Conservation (phyloP, 2,797 vertebrate species). For the Macropus fuliginosus region DNA sequence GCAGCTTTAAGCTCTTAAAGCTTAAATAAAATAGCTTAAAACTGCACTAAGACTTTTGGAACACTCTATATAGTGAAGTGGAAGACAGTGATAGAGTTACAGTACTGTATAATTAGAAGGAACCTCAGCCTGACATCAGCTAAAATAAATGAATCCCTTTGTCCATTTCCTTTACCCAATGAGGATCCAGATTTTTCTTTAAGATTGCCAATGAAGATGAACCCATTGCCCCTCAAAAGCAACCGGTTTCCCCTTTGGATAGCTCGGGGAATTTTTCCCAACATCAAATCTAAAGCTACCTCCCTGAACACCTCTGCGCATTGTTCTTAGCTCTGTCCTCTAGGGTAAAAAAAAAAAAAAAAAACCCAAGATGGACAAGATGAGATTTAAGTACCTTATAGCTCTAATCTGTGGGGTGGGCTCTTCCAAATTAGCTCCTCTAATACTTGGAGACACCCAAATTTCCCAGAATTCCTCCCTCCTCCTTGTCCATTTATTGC, state of each 20-base stretch:
- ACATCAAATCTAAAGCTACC: not conserved
- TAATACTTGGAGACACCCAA: not conserved
- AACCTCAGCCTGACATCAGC: not conserved
- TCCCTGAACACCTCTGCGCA: not conserved
- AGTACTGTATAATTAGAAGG: not conserved
- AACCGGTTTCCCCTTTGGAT: not conserved
- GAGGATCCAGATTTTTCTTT: not conserved
- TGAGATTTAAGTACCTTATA: not conserved
- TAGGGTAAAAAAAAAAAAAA: not conserved
- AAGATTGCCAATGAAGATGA: not conserved
- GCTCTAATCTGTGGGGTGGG: not conserved
- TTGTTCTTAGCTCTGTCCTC: not conserved
- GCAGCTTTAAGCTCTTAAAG: too few species aligned
- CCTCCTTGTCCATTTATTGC: not conserved
- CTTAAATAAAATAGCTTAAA: not conserved
- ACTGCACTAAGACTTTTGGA: not conserved
- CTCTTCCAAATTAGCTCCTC: not conserved
- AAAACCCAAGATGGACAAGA: not conserved
- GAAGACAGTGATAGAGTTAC: not conserved
- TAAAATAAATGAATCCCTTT: not conserved
- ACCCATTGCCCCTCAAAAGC: not conserved
- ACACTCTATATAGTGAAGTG: not conserved
- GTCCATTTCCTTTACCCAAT: not conserved
- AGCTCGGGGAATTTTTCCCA: not conserved
- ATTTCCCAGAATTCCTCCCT: not conserved